These are phyloP conservation scores for Ptychodera flava DNA, from an alignment of 35 echinoderm and acorn worm species.

Conservation along the genomic window DNA sequence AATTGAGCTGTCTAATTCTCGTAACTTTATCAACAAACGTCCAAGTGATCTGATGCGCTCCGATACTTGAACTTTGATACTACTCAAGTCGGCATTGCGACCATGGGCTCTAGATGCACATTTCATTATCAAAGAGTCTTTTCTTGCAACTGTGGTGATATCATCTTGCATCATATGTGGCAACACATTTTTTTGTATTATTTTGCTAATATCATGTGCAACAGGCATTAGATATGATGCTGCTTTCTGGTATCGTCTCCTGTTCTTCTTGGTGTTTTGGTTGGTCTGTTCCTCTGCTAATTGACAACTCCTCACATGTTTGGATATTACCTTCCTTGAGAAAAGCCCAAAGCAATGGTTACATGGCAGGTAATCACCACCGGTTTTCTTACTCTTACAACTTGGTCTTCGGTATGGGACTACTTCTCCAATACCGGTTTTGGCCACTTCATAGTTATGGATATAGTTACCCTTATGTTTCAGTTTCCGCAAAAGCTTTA, in stretches of 20 bases:
- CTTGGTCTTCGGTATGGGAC: neutral
- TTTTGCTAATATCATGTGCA: neutral
- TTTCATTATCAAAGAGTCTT: slow-evolving; percentile 23
- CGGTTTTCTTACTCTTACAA: too few species aligned
- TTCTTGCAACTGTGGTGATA: neutral
- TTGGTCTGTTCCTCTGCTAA: too few species aligned
- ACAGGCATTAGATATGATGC: neutral
- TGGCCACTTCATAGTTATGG: neutral
- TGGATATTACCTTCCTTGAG: too few species aligned
- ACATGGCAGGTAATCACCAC: too few species aligned
- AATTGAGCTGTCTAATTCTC: neutral
- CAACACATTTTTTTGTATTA: neutral
- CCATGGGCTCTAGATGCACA: neutral
- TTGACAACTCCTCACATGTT: too few species aligned
- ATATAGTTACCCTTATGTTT: slow-evolving; percentile 5
- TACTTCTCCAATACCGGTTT: too few species aligned
- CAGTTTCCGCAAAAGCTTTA: neutral
- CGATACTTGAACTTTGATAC: slow-evolving; percentile 11
- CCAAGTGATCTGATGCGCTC: slow-evolving; percentile 20
- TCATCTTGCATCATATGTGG: neutral
- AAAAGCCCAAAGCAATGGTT: too few species aligned
- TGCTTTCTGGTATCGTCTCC: neutral
- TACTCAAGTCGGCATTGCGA: neutral
- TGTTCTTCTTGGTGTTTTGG: too few species aligned
- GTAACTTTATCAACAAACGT: slow-evolving; percentile 5